phyloP scores from a whole-genome alignment of 2,888 invertebrate genomes.

The Caradrina clavipalpis region DNA sequence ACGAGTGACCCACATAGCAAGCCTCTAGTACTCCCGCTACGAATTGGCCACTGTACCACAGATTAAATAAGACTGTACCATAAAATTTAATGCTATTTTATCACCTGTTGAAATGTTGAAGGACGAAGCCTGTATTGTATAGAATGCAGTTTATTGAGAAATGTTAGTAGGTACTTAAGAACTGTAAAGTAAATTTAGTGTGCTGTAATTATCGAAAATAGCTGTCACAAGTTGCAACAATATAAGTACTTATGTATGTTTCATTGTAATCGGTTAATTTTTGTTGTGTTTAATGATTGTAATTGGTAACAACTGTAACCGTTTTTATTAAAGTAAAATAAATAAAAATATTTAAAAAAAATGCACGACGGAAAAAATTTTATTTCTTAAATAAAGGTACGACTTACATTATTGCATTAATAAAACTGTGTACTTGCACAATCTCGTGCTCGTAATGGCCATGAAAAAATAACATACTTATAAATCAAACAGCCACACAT shows the following conservation, averaged over 20 bases:
- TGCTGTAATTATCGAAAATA: background rate
- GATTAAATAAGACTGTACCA: too few relatives aligned
- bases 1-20: slow-evolving; percentile 87
- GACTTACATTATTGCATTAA: slow-evolving; percentile 10
- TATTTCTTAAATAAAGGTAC: background rate
- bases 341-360: too few relatives aligned
- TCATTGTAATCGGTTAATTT: too few relatives aligned
- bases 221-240: background rate
- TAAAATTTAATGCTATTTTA: slow-evolving; percentile 27
- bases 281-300: too few relatives aligned
- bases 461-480: slow-evolving; percentile 38
- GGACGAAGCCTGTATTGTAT: slow-evolving; percentile 30
- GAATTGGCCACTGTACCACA: slow-evolving; percentile 63
- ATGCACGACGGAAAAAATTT: background rate
- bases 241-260: too few relatives aligned
- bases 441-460: slow-evolving; percentile 40
- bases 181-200: background rate
- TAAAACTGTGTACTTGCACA: slow-evolving; percentile 28
- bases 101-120: slow-evolving; percentile 50
- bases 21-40: slow-evolving; percentile 60
- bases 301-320: too few relatives aligned
- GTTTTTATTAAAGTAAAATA: too few relatives aligned
- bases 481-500: slow-evolving; percentile 34
- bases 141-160: slow-evolving; percentile 36
- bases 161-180: background rate